These are phyloP conservation scores for Bombus superbus DNA, from an alignment of 1,140 invertebrate species.

Conservation along the genomic window DNA sequence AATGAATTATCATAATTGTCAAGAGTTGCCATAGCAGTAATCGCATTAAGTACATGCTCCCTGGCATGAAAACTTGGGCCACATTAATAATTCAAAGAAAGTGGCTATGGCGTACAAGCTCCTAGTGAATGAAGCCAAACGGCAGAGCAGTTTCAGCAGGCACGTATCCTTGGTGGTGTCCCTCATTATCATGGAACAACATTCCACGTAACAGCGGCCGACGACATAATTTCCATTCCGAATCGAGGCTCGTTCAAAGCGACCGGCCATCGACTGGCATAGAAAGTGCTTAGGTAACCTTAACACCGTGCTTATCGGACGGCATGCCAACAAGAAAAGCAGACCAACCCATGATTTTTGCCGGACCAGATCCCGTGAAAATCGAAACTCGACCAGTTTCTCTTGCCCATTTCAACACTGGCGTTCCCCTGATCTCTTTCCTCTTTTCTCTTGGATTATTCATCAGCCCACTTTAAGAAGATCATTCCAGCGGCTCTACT, in stretches of 20 bases:
- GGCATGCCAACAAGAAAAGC: slow-evolving; percentile 25
- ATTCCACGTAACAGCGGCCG: slow-evolving; percentile 45
- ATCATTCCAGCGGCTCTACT: not conserved
- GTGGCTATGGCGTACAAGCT: not conserved
- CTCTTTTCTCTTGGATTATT: not conserved
- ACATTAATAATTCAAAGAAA: not conserved
- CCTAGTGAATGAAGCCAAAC: not conserved
- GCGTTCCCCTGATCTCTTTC: not conserved
- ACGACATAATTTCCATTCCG: slow-evolving; percentile 54
- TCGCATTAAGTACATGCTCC: not conserved
- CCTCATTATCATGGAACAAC: slow-evolving; percentile 40
- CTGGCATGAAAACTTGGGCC: not conserved
- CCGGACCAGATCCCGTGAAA: slow-evolving; percentile 49
- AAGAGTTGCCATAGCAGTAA: not conserved
- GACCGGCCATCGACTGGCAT: slow-evolving; percentile 41
- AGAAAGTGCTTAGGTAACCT: slow-evolving; percentile 60
- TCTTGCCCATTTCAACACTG: not conserved
- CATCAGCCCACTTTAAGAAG: not conserved
- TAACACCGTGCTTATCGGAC: slow-evolving; percentile 24
- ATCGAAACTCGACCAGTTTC: slow-evolving; percentile 59
- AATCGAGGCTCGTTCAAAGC: slow-evolving; percentile 14
- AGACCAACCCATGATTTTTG: slow-evolving; percentile 17
- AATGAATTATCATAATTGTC: not conserved
- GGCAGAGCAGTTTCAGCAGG: not conserved
- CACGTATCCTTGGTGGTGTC: slow-evolving; percentile 33